phyloP scores from a whole-genome alignment of 2,113 vertebrate species.

The Craseonycteris thonglongyai region DNA sequence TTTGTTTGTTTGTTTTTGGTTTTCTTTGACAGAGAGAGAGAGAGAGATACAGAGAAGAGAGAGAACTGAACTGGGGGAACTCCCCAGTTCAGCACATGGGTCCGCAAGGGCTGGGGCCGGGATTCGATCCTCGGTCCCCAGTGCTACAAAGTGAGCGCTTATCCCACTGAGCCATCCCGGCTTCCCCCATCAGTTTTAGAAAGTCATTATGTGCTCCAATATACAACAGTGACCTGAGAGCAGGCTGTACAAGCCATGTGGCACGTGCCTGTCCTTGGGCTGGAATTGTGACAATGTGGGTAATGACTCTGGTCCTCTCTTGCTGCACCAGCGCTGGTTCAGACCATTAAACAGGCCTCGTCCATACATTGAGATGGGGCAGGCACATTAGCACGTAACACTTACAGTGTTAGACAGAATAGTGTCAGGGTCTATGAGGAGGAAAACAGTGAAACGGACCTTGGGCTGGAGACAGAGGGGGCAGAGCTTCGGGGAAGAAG shows the following conservation, averaged over 20 bases:
- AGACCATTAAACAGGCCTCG: not conserved
- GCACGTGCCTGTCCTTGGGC: not conserved
- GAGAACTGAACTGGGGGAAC: no score
- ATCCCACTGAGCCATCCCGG: no score
- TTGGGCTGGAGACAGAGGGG: not conserved
- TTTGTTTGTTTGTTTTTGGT: no score
- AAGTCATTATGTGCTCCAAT: not conserved
- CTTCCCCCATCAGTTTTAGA: no score
- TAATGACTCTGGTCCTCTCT: not conserved
- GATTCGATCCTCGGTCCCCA: no score
- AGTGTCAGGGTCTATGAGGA: not conserved
- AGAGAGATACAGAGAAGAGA: no score
- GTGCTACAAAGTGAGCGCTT: no score
- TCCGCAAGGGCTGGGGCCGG: no score
- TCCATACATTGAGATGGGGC: accelerated
- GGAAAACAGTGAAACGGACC: not conserved
- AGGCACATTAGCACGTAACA: accelerated
- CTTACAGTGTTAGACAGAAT: accelerated
- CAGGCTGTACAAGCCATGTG: not conserved
- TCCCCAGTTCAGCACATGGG: no score
- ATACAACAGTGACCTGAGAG: not conserved
- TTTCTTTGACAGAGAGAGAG: no score
- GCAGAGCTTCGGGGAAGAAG: not conserved
- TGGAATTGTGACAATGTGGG: accelerated
- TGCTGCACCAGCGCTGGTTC: not conserved